phyloP scores from a whole-genome alignment of 2,113 vertebrate genomes.

The Pavo muticus region DNA sequence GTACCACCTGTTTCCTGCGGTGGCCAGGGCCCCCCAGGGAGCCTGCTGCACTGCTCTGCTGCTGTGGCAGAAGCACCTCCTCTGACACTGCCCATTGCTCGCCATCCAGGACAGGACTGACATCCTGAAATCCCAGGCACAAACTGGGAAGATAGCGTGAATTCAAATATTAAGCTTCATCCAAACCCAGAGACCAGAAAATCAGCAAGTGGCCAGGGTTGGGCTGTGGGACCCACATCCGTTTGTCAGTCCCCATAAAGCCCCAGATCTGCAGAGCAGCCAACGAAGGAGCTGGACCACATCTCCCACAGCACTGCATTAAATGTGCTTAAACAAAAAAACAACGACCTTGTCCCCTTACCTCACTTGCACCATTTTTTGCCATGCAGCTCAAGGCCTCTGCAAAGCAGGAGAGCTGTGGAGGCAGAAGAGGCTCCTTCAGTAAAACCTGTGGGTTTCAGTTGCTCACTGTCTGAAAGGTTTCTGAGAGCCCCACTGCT shows the following conservation, averaged over 20 bases:
- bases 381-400: background rate
- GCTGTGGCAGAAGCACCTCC: background rate
- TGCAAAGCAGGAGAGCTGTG: background rate
- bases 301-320: background rate
- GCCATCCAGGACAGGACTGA: background rate
- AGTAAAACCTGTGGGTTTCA: background rate
- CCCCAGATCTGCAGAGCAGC: background rate
- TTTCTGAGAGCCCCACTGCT: background rate
- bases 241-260: background rate
- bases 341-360: background rate
- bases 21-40: background rate
- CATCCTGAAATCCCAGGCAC: background rate
- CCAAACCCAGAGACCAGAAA: background rate
- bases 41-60: background rate
- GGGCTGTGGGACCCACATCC: background rate
- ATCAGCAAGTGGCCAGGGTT: background rate
- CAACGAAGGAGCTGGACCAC: background rate
- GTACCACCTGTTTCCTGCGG: background rate
- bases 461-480: background rate
- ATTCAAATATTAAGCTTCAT: background rate
- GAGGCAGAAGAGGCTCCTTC: background rate
- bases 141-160: background rate
- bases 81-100: background rate
- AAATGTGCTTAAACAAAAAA: background rate
- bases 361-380: background rate